Evolutionary conservation across 2,113 vertebrate species (phyloP).

Genomic region (Oreotragus oreotragus): DNA sequence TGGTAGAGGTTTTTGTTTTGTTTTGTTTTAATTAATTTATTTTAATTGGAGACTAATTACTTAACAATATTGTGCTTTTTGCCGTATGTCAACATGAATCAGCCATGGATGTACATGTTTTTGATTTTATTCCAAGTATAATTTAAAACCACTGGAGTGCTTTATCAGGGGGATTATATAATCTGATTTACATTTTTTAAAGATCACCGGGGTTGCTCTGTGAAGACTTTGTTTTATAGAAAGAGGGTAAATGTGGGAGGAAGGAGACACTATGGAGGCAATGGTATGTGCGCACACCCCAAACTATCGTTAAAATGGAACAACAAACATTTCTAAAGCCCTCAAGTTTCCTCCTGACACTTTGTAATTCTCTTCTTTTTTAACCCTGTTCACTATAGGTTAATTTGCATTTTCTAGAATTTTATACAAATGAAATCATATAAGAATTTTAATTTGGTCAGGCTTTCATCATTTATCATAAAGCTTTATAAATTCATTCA

Average conservation of each 20-base stretch:
- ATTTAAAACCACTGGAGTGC: neutral
- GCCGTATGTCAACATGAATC: accelerated
- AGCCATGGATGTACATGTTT: neutral
- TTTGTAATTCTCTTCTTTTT: neutral
- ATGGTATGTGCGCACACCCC: neutral
- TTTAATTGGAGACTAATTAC: neutral
- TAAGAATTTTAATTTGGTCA: neutral
- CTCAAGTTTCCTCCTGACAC: neutral
- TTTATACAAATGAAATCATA: neutral
- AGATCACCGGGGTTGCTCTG: neutral
- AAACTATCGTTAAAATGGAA: neutral
- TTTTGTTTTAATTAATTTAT: neutral
- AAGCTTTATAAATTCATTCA: neutral
- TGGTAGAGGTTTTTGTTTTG: neutral
- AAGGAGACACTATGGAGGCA: neutral
- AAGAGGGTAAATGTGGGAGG: neutral
- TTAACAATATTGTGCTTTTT: neutral
- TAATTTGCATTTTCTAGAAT: neutral
- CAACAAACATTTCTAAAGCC: neutral
- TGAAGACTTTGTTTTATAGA: neutral
- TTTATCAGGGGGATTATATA: neutral
- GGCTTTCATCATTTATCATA: neutral
- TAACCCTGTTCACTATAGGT: neutral
- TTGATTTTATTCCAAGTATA: neutral
- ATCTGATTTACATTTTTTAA: neutral